phyloP scores from a whole-genome alignment of 64 coral and sea anemone species.

The Stichodactyla mertensii region DNA sequence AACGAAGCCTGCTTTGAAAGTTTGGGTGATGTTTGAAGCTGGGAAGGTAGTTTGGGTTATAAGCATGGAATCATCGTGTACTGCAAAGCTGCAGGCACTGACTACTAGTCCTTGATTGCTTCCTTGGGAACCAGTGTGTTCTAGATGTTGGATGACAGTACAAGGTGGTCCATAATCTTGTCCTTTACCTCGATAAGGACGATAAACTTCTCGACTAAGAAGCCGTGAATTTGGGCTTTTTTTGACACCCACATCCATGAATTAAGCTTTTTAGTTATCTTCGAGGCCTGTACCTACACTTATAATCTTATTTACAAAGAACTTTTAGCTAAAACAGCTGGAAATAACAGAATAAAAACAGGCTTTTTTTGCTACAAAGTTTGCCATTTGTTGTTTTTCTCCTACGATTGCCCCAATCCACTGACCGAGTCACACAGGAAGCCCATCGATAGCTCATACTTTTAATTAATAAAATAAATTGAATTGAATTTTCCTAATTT shows the following conservation, averaged over 20 bases:
- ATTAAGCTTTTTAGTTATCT: background rate
- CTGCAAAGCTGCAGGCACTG: slow-evolving; percentile 59
- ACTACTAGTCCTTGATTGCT: slow-evolving; percentile 52
- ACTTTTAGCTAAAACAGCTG: background rate
- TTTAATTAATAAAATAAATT: too few species aligned
- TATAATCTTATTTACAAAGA: background rate
- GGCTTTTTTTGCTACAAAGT: background rate
- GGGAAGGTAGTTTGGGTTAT: slow-evolving; percentile 63
- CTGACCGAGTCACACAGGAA: background rate
- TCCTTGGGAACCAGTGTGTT: slow-evolving; percentile 54
- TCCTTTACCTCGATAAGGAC: slow-evolving; percentile 23
- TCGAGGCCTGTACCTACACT: background rate
- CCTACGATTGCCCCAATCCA: background rate
- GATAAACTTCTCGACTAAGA: slow-evolving; percentile 19
- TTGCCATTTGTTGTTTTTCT: background rate
- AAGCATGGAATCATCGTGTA: slow-evolving; percentile 61
- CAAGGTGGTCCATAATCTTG: slow-evolving; percentile 33
- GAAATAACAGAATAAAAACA: background rate
- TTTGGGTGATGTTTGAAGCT: background rate
- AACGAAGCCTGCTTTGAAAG: slow-evolving; percentile 52
- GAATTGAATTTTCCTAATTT: too few species aligned
- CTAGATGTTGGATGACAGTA: slow-evolving; percentile 56
- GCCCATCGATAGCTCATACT: background rate
- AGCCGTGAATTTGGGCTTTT: background rate
- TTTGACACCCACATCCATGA: background rate